phyloP scores from a whole-genome alignment of 1,140 invertebrate species.

The Cydia fagiglandana region DNA sequence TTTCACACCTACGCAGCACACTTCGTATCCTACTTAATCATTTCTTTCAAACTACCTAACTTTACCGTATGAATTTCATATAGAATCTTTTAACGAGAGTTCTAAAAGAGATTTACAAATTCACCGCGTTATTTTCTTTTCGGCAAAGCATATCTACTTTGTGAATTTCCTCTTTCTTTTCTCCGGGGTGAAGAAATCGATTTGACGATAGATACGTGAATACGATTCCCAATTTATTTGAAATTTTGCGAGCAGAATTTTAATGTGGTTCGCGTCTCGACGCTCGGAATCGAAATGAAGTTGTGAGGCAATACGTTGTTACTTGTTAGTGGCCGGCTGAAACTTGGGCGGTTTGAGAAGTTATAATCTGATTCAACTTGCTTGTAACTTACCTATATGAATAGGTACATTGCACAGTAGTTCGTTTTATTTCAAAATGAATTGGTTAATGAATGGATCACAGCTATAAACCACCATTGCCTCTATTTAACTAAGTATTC shows the following conservation, averaged over 20 bases:
- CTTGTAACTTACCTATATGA: background rate
- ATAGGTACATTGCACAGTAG: background rate
- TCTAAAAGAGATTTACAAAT: slow-evolving; percentile 22
- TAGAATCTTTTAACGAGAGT: slow-evolving; percentile 20
- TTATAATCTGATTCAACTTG: background rate
- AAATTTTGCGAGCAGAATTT: slow-evolving; percentile 58
- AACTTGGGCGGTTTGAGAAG: slow-evolving; percentile 31
- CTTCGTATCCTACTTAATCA: background rate
- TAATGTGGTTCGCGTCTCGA: slow-evolving; percentile 40
- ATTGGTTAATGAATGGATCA: too few species aligned
- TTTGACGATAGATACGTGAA: slow-evolving; percentile 56
- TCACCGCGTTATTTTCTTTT: slow-evolving; percentile 40
- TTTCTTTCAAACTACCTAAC: background rate
- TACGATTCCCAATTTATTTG: slow-evolving; percentile 59
- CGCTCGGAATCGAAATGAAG: slow-evolving; percentile 6
- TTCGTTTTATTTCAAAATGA: background rate
- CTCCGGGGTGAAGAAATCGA: slow-evolving; percentile 52
- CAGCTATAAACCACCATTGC: background rate
- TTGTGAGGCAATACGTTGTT: slow-evolving; percentile 30
- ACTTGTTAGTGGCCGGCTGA: slow-evolving; percentile 34
- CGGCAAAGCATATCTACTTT: slow-evolving; percentile 50
- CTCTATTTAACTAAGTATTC: too few species aligned
- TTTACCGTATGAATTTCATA: background rate
- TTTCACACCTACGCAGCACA: background rate
- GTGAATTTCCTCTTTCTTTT: slow-evolving; percentile 47